Evolutionary conservation across 1,140 invertebrate species (phyloP), one percentile per base, ranked within the genome.

Genomic region (Leptinotarsa defecta): DNA sequence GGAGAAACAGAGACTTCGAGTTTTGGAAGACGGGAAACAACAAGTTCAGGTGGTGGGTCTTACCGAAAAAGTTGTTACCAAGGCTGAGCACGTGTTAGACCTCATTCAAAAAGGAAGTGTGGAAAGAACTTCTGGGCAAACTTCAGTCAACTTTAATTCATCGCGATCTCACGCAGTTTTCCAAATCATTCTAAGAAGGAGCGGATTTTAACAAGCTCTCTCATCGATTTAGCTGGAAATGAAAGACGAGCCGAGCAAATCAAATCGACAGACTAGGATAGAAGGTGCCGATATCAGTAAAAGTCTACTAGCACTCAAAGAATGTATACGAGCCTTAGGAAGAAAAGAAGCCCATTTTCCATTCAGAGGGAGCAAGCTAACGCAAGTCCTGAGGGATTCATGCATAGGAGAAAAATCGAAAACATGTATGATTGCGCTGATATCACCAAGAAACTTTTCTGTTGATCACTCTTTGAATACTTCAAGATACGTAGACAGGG

Each of bases 281-380:
- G 98, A 99, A 90, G 98, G 98, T 76, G 98, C 97, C 65, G 98
- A 99, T 88, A 99, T 99, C 76, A 99, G 99, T 87, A 99, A 99
- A 86, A 98, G 96, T 64, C 87, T 99, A 6, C 86, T 99, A 62
- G 97, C 98, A 1, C 88, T 99, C 24, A 99, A 99, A 86, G 98
- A 99, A 88, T 99, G 98, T 86, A 99, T 99, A 82, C 89, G 98
- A 67, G 98, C 98, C 19, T 88, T 99, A 72, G 97, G 97, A 20
- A 92, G 95, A 83, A 96, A 96, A 87, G 96, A 96, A 68, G 93
- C 95, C 71, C 97, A 99, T 89, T 89, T 99, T 79, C 98, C 98
- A 24, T 99, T 99, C 88, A 90, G 98, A 84, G 97, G 95, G 48
- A 98, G 95, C 81, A 99, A 99, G 88, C 88, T 99, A 22, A 99